These are phyloP conservation scores for Silurus meridionalis DNA, from an alignment of 2,113 vertebrate species.

Conservation along the genomic window DNA sequence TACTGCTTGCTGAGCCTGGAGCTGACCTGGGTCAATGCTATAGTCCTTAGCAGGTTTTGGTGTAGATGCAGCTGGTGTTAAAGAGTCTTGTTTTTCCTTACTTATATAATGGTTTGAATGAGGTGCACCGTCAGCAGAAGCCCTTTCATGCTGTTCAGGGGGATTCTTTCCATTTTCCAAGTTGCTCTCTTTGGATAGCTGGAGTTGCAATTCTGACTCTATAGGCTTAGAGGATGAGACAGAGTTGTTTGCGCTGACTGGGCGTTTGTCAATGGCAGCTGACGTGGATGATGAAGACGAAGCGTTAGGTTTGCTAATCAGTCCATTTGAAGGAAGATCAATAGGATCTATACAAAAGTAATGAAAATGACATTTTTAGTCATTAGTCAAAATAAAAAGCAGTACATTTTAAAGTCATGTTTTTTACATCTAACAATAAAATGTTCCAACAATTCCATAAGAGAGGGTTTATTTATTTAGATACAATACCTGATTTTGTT, in stretches of 20 bases:
- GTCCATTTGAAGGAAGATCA: slow-evolving; percentile 82
- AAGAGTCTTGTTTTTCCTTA: slow-evolving; percentile 80
- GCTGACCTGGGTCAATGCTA: slow-evolving; percentile 78
- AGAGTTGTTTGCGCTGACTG: slow-evolving; percentile 62
- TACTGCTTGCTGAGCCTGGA: slow-evolving; percentile 84
- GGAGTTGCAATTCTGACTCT: slow-evolving; percentile 43
- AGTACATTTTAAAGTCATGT: not conserved
- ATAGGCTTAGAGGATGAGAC: slow-evolving; percentile 45
- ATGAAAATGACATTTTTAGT: slow-evolving; percentile 17
- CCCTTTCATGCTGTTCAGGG: slow-evolving; percentile 73
- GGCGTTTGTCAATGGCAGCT: slow-evolving; percentile 61
- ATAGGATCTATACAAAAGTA: slow-evolving; percentile 74
- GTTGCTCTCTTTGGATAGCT: slow-evolving; percentile 58
- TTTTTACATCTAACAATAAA: not conserved
- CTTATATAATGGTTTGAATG: slow-evolving; percentile 63
- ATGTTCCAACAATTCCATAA: no score
- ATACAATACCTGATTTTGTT: slow-evolving; percentile 72
- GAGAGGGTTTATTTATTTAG: not conserved
- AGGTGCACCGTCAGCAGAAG: slow-evolving; percentile 70
- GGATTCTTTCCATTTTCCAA: slow-evolving; percentile 73
- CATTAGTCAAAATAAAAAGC: not conserved
- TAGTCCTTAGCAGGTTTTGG: slow-evolving; percentile 79
- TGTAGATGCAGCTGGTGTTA: slow-evolving; percentile 69
- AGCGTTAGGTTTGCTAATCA: slow-evolving; percentile 78
- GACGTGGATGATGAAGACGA: slow-evolving; percentile 68